These are phyloP conservation scores for Archips xylosteana DNA, from an alignment of 2,888 invertebrate genomes.

Conservation along the genomic window DNA sequence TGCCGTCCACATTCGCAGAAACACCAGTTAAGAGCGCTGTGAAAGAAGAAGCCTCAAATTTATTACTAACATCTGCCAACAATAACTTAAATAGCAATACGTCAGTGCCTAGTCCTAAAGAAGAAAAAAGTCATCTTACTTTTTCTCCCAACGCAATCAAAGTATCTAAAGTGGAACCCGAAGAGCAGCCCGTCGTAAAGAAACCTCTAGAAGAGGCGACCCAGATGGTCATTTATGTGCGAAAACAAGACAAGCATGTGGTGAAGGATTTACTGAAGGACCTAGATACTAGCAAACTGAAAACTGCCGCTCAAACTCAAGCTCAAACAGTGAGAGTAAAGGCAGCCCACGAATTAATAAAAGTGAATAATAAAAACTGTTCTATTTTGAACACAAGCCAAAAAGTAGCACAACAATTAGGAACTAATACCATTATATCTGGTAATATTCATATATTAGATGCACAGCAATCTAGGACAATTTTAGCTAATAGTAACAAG, in stretches of 20 bases:
- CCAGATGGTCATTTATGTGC: slow-evolving; percentile 79
- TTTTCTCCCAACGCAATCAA: slow-evolving; percentile 90
- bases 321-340: slow-evolving; percentile 77
- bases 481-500: slow-evolving; percentile 79
- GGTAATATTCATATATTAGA: slow-evolving; percentile 84
- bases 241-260: slow-evolving; percentile 82
- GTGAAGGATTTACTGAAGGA: slow-evolving; percentile 88
- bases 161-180: slow-evolving; percentile 81
- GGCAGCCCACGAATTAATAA: slow-evolving; percentile 73
- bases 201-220: slow-evolving; percentile 77
- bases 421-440: slow-evolving; percentile 82
- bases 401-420: slow-evolving; percentile 76
- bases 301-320: slow-evolving; percentile 56
- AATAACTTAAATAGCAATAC: slow-evolving; percentile 66
- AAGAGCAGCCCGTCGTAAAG: slow-evolving; percentile 63
- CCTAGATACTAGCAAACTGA: slow-evolving; percentile 76
- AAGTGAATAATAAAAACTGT: slow-evolving; percentile 78
- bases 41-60: slow-evolving; percentile 80
- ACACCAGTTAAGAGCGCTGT: slow-evolving; percentile 78
- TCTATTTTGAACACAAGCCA: slow-evolving; percentile 79
- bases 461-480: slow-evolving; percentile 81
- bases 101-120: slow-evolving; percentile 87
- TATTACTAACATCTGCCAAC: slow-evolving; percentile 76
- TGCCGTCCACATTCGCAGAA: slow-evolving; percentile 90
- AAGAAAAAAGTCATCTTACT: slow-evolving; percentile 89